Percentiles rank a stretch among this genome's conserved stretches.
These are phyloP conservation scores for Maconellicoccus hirsutus DNA, from an alignment of 1,140 invertebrate genomes.

Conservation along the genomic window DNA sequence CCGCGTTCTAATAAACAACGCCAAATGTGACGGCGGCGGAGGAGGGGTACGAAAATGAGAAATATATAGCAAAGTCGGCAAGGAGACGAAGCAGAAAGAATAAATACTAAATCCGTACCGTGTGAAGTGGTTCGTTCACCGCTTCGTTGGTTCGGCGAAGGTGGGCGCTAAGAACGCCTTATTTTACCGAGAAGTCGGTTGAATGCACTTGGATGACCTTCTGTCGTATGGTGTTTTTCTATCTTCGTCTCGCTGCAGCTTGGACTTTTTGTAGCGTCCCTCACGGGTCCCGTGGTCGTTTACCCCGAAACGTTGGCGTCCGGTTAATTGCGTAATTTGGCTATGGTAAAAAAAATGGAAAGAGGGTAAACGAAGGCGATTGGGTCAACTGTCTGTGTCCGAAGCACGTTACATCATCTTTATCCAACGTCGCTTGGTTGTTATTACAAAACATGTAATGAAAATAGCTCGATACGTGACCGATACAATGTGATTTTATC, in stretches of 20 bases:
- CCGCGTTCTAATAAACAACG: constrained; percentile 10
- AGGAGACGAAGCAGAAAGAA: neutral
- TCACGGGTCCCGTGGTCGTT: neutral
- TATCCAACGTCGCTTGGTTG: too few species aligned
- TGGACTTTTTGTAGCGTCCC: neutral
- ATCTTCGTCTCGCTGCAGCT: neutral
- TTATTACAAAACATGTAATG: too few species aligned
- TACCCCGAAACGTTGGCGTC: neutral
- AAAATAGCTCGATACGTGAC: too few species aligned
- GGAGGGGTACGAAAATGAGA: neutral
- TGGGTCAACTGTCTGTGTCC: too few species aligned
- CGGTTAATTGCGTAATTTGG: too few species aligned
- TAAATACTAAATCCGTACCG: constrained; percentile 11
- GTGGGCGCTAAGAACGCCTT: neutral
- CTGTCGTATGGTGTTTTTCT: neutral
- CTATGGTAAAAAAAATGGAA: too few species aligned
- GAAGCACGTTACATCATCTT: too few species aligned
- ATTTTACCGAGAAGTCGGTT: constrained; percentile 19
- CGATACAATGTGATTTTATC: too few species aligned
- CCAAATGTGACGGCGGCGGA: neutral
- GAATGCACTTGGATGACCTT: constrained; percentile 18
- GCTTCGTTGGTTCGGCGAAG: constrained; percentile 7
- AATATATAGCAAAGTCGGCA: neutral
- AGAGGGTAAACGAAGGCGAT: too few species aligned
- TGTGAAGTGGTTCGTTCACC: constrained; percentile 16